phyloP scores from a whole-genome alignment of 30 jellyfish, hydroid and myxozoan species.

The Pelagia noctiluca region DNA sequence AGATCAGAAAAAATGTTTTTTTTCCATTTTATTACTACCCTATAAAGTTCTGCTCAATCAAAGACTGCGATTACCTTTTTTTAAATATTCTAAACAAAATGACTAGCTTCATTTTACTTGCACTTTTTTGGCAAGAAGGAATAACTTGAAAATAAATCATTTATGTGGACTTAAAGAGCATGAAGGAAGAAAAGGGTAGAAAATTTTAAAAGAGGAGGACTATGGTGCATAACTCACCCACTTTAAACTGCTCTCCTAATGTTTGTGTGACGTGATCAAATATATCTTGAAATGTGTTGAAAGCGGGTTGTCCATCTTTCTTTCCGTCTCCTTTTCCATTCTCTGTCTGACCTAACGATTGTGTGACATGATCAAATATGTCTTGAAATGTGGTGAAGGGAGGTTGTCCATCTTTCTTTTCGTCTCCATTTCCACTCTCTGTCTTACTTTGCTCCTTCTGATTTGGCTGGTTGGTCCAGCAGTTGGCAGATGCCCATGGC shows the following conservation, averaged over 20 bases:
- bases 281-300: slow-evolving; percentile 56
- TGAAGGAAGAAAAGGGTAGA: too few species aligned
- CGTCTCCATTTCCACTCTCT: neutral
- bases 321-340: neutral
- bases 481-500: neutral
- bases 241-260: neutral
- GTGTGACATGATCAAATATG: slow-evolving; percentile 50
- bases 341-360: slow-evolving; percentile 12
- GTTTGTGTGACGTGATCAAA: slow-evolving; percentile 54
- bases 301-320: neutral
- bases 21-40: too few species aligned
- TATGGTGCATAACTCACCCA: neutral
- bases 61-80: too few species aligned
- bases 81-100: too few species aligned
- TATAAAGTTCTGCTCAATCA: too few species aligned
- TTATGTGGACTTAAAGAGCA: too few species aligned
- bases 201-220: too few species aligned
- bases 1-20: too few species aligned
- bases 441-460: neutral
- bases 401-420: neutral
- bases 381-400: slow-evolving; percentile 56
- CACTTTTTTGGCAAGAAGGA: too few species aligned
- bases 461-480: slow-evolving; percentile 8
- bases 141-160: too few species aligned
- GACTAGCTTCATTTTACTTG: too few species aligned